These are phyloP conservation scores for Drosophila bocqueti DNA, from an alignment of 1,140 invertebrate genomes.

Conservation along the genomic window DNA sequence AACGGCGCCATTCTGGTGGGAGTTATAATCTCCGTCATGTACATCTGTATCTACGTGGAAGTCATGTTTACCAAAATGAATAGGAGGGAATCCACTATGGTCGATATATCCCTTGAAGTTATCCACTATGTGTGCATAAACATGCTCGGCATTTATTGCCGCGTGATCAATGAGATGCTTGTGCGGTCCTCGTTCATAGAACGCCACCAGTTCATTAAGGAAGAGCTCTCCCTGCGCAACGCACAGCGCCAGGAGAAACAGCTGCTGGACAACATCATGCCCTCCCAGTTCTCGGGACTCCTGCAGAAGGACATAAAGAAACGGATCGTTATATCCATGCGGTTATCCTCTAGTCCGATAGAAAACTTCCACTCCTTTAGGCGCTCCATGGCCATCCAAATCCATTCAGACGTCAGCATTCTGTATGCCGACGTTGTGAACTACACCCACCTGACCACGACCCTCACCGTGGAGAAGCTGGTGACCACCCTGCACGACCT, in stretches of 20 bases:
- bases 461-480: conserved; percentile 91
- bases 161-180: conserved; percentile 93
- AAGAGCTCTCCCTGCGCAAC: conserved; percentile 91
- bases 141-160: conserved; percentile 92
- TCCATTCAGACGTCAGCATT: conserved; percentile 95
- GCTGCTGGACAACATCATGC: conserved; percentile 94
- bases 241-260: conserved; percentile 94
- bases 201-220: conserved; percentile 92
- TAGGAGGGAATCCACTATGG: background rate
- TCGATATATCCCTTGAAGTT: background rate
- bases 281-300: conserved; percentile 92
- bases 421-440: conserved; percentile 98
- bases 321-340: conserved; percentile 86
- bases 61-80: conserved; percentile 50
- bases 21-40: conserved; percentile 86
- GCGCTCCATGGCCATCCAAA: conserved; percentile 94
- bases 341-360: background rate
- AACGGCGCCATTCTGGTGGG: conserved; percentile 88
- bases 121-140: conserved; percentile 88
- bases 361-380: background rate
- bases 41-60: conserved; percentile 86
- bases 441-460: conserved; percentile 95
- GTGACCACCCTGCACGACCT: conserved; percentile 96
- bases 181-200: conserved; percentile 94
- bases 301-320: conserved; percentile 91